Percentiles rank a stretch among this genome's conserved stretches.
Evolutionary conservation across 2,888 invertebrate species (phyloP).

Genomic region (Lordiphosa fenestrarum): DNA sequence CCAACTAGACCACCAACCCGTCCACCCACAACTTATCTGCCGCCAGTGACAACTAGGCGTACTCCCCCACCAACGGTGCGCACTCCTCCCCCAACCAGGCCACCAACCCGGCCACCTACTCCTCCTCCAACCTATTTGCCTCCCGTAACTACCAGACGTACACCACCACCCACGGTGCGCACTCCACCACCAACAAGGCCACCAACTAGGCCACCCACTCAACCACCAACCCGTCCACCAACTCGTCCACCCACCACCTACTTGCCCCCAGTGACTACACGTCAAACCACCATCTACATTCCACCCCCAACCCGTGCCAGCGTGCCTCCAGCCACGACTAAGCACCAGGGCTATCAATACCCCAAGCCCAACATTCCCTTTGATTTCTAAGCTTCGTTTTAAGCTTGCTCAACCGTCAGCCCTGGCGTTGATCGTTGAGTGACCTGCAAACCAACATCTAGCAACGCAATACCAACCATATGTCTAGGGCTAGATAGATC

Average conservation of each 20-base stretch:
- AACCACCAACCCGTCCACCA: slow-evolving; percentile 26
- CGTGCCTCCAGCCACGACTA: slow-evolving; percentile 51
- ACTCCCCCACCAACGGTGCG: slow-evolving; percentile 38
- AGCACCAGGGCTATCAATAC: slow-evolving; percentile 72
- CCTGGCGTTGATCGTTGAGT: slow-evolving; percentile 38
- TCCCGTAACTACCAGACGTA: slow-evolving; percentile 29
- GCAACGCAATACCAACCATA: slow-evolving; percentile 75
- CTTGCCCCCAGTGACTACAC: slow-evolving; percentile 37
- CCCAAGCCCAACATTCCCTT: slow-evolving; percentile 75
- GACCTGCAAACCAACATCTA: slow-evolving; percentile 66
- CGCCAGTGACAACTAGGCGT: slow-evolving; percentile 49
- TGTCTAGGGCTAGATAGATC: slow-evolving; percentile 80
- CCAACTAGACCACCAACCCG: slow-evolving; percentile 36
- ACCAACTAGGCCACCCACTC: slow-evolving; percentile 18
- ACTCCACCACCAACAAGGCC: slow-evolving; percentile 23
- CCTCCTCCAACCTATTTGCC: slow-evolving; percentile 42
- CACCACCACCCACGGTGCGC: slow-evolving; percentile 25
- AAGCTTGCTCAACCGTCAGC: slow-evolving; percentile 33
- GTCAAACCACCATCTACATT: slow-evolving; percentile 50
- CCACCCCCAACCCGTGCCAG: slow-evolving; percentile 52
- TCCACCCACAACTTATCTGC: slow-evolving; percentile 40
- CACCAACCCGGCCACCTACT: slow-evolving; percentile 47
- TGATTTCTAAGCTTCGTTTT: slow-evolving; percentile 61
- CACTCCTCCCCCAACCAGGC: slow-evolving; percentile 33
- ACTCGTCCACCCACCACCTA: slow-evolving; percentile 38